Percentiles rank a stretch among this genome's conserved stretches.
Evolutionary conservation across 1,140 invertebrate species (phyloP).

Genomic region (Protaetia brevitarsis): DNA sequence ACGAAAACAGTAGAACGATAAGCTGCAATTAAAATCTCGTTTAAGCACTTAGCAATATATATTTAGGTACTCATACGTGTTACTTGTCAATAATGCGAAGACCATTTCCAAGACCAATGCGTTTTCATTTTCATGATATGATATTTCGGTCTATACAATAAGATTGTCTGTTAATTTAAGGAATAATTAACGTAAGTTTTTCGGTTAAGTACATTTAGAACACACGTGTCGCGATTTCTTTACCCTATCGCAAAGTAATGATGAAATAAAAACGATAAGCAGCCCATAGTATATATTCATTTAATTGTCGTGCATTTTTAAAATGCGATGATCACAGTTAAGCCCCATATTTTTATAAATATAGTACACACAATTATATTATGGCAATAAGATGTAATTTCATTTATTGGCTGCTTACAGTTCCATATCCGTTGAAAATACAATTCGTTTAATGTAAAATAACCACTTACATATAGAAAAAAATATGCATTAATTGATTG

Average conservation of each 20-base stretch:
- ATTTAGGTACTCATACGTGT: too few species aligned
- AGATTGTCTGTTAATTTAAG: slow-evolving; percentile 4
- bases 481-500: not conserved
- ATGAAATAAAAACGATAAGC: not conserved
- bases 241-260: not conserved
- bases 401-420: not conserved
- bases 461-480: slow-evolving; percentile 1
- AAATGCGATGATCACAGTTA: slow-evolving; percentile 5
- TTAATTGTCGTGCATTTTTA: not conserved
- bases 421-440: too few species aligned
- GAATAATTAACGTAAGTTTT: not conserved
- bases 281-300: not conserved
- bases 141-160: slow-evolving; percentile 6
- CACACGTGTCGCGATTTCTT: not conserved
- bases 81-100: not conserved
- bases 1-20: too few species aligned
- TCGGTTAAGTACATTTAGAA: not conserved
- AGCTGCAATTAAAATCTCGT: too few species aligned
- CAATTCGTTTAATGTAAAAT: too few species aligned
- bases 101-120: not conserved
- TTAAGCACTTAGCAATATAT: too few species aligned
- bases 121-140: slow-evolving; percentile 3
- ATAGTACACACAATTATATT: slow-evolving; percentile 6
- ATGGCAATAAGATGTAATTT: slow-evolving; percentile 7
- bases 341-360: not conserved